phyloP scores from a whole-genome alignment of 1,140 invertebrate species.

The Macrosteles quadrilineatus region DNA sequence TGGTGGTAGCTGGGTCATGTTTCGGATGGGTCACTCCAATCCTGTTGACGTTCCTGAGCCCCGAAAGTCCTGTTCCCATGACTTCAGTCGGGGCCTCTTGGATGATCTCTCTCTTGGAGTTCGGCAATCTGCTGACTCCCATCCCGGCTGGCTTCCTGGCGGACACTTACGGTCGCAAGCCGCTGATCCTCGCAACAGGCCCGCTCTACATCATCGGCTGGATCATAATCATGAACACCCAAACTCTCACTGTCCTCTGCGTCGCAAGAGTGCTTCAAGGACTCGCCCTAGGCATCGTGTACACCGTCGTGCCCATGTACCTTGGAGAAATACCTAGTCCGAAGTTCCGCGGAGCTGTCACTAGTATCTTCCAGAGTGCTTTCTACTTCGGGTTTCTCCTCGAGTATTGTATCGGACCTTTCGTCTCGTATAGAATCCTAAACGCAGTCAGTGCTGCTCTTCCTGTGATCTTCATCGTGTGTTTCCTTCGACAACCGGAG shows the following conservation, averaged over 20 bases:
- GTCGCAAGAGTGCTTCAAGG: slow-evolving; percentile 52
- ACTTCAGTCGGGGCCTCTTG: slow-evolving; percentile 35
- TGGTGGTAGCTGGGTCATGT: slow-evolving; percentile 57
- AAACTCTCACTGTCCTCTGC: slow-evolving; percentile 56
- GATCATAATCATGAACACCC: slow-evolving; percentile 56
- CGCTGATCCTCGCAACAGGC: slow-evolving; percentile 69
- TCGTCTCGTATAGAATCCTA: slow-evolving; percentile 47
- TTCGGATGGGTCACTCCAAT: slow-evolving; percentile 76
- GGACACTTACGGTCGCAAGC: slow-evolving; percentile 36
- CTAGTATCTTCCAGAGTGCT: slow-evolving; percentile 79
- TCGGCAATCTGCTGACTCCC: slow-evolving; percentile 39
- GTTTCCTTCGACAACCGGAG: slow-evolving; percentile 25
- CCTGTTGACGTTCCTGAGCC: slow-evolving; percentile 56
- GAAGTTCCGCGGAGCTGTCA: slow-evolving; percentile 47
- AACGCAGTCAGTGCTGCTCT: background rate
- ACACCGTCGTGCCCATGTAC: slow-evolving; percentile 80
- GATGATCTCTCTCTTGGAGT: slow-evolving; percentile 25
- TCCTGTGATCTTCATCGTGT: slow-evolving; percentile 1
- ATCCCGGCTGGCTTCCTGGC: slow-evolving; percentile 38
- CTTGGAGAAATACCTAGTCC: slow-evolving; percentile 72
- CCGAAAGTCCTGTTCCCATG: slow-evolving; percentile 28
- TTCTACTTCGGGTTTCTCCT: slow-evolving; percentile 75
- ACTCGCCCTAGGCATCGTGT: slow-evolving; percentile 69
- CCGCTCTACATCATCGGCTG: slow-evolving; percentile 69
- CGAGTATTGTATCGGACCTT: slow-evolving; percentile 74